Evolutionary conservation across 2,113 vertebrate species (phyloP).

Genomic region (Thomomys bottae): DNA sequence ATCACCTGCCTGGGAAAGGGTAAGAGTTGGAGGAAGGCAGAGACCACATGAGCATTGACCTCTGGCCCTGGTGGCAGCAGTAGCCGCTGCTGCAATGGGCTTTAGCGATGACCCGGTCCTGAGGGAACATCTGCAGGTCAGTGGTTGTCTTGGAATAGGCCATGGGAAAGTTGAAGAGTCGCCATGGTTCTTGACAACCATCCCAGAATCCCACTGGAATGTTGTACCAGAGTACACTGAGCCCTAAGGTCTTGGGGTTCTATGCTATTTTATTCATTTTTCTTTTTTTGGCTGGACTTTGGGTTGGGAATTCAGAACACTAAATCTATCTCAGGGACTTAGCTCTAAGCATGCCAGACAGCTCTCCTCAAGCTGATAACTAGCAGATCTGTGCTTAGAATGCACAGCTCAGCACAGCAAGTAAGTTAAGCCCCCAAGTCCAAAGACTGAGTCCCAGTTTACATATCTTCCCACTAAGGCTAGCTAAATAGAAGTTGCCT

Average conservation of each 20-base stretch:
- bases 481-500: not conserved
- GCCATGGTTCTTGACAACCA: constrained; percentile 67
- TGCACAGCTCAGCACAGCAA: not conserved
- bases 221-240: constrained; percentile 65
- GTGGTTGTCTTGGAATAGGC: constrained; percentile 69
- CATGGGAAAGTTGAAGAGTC: constrained; percentile 78
- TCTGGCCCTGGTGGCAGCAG: constrained; percentile 13
- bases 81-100: not conserved
- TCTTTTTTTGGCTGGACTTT: constrained; percentile 54
- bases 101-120: not conserved
- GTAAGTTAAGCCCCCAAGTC: not conserved
- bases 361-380: not conserved
- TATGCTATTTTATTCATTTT: constrained; percentile 72
- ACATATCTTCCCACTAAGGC: not conserved
- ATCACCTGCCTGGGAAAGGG: constrained; percentile 35
- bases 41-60: not conserved
- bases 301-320: constrained; percentile 59
- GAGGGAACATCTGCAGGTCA: constrained; percentile 59
- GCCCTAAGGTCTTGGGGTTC: constrained; percentile 64
- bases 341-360: not conserved
- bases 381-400: not conserved
- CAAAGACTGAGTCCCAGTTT: not conserved
- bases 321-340: constrained; percentile 19
- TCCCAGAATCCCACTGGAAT: constrained; percentile 77
- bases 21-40: not conserved